Conservation (phyloP, 2,888 invertebrate genomes). For the Hesperia comma region DNA sequence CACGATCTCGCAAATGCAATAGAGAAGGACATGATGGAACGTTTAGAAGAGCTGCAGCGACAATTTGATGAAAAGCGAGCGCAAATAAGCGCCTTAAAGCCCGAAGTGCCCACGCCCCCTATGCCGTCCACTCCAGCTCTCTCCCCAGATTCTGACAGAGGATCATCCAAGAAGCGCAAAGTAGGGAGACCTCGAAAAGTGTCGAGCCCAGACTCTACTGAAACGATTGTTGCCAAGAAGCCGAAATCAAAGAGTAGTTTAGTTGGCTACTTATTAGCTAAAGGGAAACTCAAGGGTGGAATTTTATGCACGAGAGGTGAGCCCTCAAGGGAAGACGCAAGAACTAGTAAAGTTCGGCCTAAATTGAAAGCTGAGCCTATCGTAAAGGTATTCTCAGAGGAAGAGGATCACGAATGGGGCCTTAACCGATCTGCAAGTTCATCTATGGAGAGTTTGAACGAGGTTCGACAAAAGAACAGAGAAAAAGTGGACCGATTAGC, state of each 20-base stretch:
- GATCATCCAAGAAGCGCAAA: conserved; percentile 90
- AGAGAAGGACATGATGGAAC: conserved; percentile 92
- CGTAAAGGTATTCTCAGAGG: conserved; percentile 84
- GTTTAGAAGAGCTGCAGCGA: conserved; percentile 91
- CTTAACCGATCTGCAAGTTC: conserved; percentile 80
- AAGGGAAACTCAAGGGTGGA: conserved; percentile 84
- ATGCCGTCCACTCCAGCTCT: conserved; percentile 75
- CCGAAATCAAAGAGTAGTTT: conserved; percentile 87
- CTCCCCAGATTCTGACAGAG: conserved; percentile 77
- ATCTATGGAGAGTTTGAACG: conserved; percentile 81
- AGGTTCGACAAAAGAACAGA: conserved; percentile 77
- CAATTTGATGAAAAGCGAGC: conserved; percentile 93
- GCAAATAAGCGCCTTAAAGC: conserved; percentile 88
- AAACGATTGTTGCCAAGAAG: conserved; percentile 93
- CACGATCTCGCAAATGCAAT: conserved; percentile 87
- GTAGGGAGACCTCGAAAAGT: conserved; percentile 92
- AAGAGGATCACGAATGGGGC: conserved; percentile 76
- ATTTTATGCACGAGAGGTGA: conserved; percentile 80
- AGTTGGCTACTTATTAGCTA: conserved; percentile 87
- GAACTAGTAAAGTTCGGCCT: conserved; percentile 86
- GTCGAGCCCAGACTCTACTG: conserved; percentile 86
- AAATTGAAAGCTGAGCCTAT: conserved; percentile 89
- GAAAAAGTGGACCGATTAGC: conserved; percentile 77
- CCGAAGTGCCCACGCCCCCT: conserved; percentile 66
- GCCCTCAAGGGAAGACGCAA: conserved; percentile 77